Evolutionary conservation across 2,797 vertebrate species (phyloP), one percentile per base, ranked within the genome.

Genomic region (Rhinogobio ventralis): DNA sequence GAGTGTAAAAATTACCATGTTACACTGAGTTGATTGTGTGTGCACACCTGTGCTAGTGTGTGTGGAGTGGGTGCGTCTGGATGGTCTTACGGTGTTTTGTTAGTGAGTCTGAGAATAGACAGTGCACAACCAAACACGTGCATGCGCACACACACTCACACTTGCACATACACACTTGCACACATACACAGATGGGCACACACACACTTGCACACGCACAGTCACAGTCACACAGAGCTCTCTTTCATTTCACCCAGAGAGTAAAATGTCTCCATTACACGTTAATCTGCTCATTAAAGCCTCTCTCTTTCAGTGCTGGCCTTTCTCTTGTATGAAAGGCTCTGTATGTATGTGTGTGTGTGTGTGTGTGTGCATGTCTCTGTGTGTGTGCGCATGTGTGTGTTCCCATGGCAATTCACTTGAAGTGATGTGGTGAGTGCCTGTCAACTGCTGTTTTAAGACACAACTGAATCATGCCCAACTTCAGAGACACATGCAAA

Each of bases 251-350:
- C 30, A 73, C 80, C 42, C 20, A 33, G 15, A 79, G 62, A 71
- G 77, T 67, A 72, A 79, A 79, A 84, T 15, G 57, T 83, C 86
- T 89, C 88, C 55, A 89, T 89, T 89, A 89, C 86, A 83, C 76
- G 57, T 83, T 88, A 86, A 86, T 88, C 85, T 68, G 71, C 60
- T 84, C 79, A 89, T 89, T 86, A 89, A 77, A 88, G 51, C 46
- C 73, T 82, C 82, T 77, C 68, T 73, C 55, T 72, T 53, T 85
- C 71, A 81, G 51, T 51, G 36, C 73, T 81, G 69, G 46, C 42
- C 80, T 80, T 69, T 66, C 76, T 81, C 20, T 19, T 55, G 64
- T 67, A 53, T 88, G 30, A 78, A 57, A 86, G 75, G 57, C 76
- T 80, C 39, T 82, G 78, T 71, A 51, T 62, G 75, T 83, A 10